phyloP scores from a whole-genome alignment of 2,888 invertebrate species.

The Eilema caniola region DNA sequence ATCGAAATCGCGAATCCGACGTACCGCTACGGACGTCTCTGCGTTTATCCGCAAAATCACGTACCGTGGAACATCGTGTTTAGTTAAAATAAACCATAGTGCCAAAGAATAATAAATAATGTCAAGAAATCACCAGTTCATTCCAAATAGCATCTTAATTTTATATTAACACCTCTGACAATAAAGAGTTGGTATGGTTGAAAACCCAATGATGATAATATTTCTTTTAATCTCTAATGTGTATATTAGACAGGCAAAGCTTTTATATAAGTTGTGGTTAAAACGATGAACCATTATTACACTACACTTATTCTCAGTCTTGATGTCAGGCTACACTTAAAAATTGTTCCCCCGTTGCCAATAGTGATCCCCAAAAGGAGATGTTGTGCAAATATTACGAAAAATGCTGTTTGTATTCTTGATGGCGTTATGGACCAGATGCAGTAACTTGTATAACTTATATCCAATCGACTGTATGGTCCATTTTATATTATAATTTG shows the following conservation, averaged over 20 bases:
- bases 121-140: not conserved
- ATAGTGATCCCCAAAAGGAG: too few relatives aligned
- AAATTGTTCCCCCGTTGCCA: not conserved
- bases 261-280: too few relatives aligned
- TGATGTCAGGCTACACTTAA: not conserved
- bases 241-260: not conserved
- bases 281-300: not conserved
- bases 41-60: not conserved
- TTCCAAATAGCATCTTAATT: not conserved
- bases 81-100: slow-evolving; percentile 40
- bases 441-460: not conserved
- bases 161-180: not conserved
- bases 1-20: not conserved
- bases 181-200: not conserved
- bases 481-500: too few relatives aligned
- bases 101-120: slow-evolving; percentile 33
- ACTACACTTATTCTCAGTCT: not conserved
- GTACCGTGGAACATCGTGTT: not conserved
- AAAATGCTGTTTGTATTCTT: not conserved
- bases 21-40: not conserved
- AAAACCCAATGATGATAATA: not conserved
- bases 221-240: not conserved
- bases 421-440: not conserved
- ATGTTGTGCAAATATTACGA: not conserved
- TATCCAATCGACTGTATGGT: too few relatives aligned